Conservation (phyloP, 2,888 invertebrate species). For the Podabrus alpinus region DNA sequence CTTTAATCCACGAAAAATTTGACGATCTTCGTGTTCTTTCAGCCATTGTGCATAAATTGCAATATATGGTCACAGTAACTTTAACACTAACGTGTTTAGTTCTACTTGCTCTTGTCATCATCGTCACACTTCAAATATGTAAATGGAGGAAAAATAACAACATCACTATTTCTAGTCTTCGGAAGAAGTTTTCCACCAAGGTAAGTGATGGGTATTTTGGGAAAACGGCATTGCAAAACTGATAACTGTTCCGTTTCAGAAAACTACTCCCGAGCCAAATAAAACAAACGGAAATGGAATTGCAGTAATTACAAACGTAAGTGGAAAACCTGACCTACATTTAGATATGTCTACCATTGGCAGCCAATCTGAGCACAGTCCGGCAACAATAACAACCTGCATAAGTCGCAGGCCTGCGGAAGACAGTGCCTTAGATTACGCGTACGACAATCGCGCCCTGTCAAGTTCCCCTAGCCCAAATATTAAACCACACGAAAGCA, state of each 20-base stretch:
- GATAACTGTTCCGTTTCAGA: conserved; percentile 24
- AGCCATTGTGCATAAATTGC: conserved; percentile 47
- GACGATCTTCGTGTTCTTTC: conserved; percentile 27
- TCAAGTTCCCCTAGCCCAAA: conserved; percentile 66
- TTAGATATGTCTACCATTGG: conserved; percentile 37
- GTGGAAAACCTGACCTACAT: conserved; percentile 33
- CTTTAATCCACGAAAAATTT: background rate
- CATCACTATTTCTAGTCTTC: conserved; percentile 46
- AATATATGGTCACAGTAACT: conserved; percentile 44
- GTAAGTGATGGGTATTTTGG: conserved; percentile 33
- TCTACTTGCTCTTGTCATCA: conserved; percentile 40
- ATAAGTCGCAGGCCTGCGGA: conserved; percentile 77
- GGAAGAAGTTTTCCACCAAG: conserved; percentile 44
- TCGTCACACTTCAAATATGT: conserved; percentile 44
- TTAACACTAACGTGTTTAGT: conserved; percentile 46
- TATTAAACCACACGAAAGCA: conserved; percentile 35
- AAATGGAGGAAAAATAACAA: conserved; percentile 51
- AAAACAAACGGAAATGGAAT: conserved; percentile 30
- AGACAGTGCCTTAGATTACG: conserved; percentile 75
- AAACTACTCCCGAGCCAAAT: conserved; percentile 30
- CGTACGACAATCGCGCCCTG: conserved; percentile 80
- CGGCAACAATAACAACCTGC: conserved; percentile 69
- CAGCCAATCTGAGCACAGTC: conserved; percentile 48
- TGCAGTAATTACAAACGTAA: conserved; percentile 7
- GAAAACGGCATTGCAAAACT: background rate